Evolutionary conservation across 2,888 invertebrate genomes (phyloP), one percentile per base, ranked within the genome.

Genomic region (Glaucopsyche alexis): DNA sequence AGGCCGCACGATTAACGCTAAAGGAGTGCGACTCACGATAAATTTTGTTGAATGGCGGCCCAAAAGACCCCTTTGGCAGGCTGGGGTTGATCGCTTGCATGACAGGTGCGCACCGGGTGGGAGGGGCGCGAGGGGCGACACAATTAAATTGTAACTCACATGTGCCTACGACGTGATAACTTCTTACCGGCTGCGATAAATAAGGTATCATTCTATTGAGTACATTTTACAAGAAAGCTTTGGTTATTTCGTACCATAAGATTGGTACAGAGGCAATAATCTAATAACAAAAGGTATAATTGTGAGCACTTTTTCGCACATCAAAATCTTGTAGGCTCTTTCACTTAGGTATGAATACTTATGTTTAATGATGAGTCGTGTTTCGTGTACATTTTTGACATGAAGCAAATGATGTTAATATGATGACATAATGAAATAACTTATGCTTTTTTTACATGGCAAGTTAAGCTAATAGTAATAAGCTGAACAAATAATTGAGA

Each of bases 71-170:
- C 47, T 49, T 47, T 29, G 47, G 29, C 69, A 29, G 47, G 47
- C 47, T 45, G 29, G 47, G 69, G 69, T 69, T 29, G 69, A 69
- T 69, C 69, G 64, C 64, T 65, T 13, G 29, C 69, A 29, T 69
- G 69, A 49, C 69, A 49, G 69, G 69, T 49, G 47, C 29, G 29
- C 29, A 29, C 29, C 29, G 29, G 2, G 60, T 11, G 64, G 7
- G 45, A 47, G 69, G 67, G 47, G 60, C 29, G 64, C 14, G 45
- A 47, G 69, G 67, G 47, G 69, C 49, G 69, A 69, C 69, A 69
- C 69, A 69, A 69, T 69, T 67, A 67, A 69, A 69, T 69, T 67
- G 67, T 67, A 49, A 69, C 49, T 69, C 69, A 29, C 49, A 49
- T 49, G 69, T 29, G 29, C 29, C 47, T 45, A 29, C 8, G 69